Percentiles rank a stretch among this genome's conserved stretches.
These are phyloP conservation scores for Masticophis lateralis DNA, from an alignment of 2,797 vertebrate species.

Conservation along the genomic window DNA sequence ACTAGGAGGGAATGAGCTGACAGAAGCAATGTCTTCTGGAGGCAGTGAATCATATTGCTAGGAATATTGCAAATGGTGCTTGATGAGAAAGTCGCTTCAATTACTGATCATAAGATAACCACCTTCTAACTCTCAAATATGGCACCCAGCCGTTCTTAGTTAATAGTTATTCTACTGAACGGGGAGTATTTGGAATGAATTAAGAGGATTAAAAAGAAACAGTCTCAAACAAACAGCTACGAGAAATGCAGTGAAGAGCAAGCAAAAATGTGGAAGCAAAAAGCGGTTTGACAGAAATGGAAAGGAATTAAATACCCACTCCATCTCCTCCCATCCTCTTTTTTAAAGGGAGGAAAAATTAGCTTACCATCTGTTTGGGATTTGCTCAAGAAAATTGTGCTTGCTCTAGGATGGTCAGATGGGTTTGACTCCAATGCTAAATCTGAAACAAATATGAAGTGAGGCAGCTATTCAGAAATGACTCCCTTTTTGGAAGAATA, in stretches of 20 bases:
- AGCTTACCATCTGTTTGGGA: constrained; percentile 95
- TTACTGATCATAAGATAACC: background rate
- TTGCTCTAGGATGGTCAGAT: constrained; percentile 91
- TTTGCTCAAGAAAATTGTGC: constrained; percentile 98
- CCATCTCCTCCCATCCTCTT: background rate
- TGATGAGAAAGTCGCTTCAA: background rate
- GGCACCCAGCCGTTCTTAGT: background rate
- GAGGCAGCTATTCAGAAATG: background rate
- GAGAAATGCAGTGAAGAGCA: background rate
- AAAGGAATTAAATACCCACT: background rate
- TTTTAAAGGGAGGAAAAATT: constrained; percentile 8
- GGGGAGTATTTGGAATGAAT: background rate
- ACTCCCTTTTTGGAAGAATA: background rate
- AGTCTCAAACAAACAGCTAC: background rate
- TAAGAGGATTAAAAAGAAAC: background rate
- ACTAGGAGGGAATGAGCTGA: background rate
- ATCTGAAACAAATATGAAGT: constrained; percentile 73
- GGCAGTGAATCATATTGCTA: background rate
- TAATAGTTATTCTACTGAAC: background rate
- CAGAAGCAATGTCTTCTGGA: background rate
- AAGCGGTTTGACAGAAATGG: background rate
- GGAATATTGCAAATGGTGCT: background rate
- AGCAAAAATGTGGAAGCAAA: background rate
- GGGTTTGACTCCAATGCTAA: constrained; percentile 92
- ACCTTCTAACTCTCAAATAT: background rate